A percentile compares a stretch with the other conserved stretches of the same genome.
Evolutionary conservation across 2,888 invertebrate genomes (phyloP).

Genomic region (Euplagia quadripunctaria): DNA sequence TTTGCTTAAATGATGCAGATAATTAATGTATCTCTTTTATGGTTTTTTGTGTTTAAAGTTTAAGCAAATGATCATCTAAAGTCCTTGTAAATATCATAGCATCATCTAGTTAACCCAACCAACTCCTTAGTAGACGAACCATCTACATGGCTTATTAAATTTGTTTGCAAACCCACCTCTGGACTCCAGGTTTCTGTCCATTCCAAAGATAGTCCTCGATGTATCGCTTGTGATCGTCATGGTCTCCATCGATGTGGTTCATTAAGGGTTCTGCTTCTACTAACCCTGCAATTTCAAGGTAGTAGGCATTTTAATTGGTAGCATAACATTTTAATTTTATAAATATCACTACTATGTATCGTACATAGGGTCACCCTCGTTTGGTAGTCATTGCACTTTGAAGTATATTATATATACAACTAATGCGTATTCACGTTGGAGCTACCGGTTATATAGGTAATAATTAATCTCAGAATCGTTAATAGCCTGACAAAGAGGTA

Average conservation of each 20-base stretch:
- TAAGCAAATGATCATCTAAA: background rate
- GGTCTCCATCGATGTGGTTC: constrained; percentile 88
- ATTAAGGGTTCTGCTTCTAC: constrained; percentile 93
- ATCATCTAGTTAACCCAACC: constrained; percentile 34
- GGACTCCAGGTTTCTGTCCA: constrained; percentile 83
- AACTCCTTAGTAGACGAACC: constrained; percentile 13
- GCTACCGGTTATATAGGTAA: too few relatives aligned
- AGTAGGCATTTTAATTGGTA: too few relatives aligned
- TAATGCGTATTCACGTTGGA: too few relatives aligned
- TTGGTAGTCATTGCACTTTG: too few relatives aligned
- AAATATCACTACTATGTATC: too few relatives aligned
- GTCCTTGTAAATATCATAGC: background rate
- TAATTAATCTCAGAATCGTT: too few relatives aligned
- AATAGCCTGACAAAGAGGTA: too few relatives aligned
- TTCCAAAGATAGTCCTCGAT: constrained; percentile 85
- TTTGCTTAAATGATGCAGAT: constrained; percentile 27
- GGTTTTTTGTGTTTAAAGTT: background rate
- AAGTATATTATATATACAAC: too few relatives aligned
- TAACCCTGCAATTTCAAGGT: constrained; percentile 76
- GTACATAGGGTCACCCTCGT: background rate
- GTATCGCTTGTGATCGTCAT: constrained; percentile 81
- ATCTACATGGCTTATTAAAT: constrained; percentile 15
- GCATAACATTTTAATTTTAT: background rate
- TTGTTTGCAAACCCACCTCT: constrained; percentile 68
- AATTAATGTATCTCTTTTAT: background rate